These are phyloP conservation scores for Drosophila mimica DNA, from an alignment of 2,888 invertebrate genomes.

Conservation along the genomic window DNA sequence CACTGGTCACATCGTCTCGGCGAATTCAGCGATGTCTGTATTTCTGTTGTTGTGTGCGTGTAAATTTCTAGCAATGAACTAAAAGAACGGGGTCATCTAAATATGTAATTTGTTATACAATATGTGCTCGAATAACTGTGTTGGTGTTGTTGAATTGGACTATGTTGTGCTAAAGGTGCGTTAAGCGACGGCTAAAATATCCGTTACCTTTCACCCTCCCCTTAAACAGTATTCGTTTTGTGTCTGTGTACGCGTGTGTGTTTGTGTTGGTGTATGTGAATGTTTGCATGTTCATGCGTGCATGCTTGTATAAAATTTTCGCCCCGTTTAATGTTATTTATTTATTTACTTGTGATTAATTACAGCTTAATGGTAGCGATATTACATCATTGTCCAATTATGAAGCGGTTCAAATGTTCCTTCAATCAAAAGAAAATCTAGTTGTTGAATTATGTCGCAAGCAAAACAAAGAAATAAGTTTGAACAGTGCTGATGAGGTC, in stretches of 20 bases:
- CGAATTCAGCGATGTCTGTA: conserved; percentile 38
- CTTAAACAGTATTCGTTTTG: neutral
- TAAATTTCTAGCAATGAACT: conserved; percentile 32
- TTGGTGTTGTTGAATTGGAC: conserved; percentile 52
- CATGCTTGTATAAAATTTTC: neutral
- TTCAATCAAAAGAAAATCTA: conserved; percentile 87
- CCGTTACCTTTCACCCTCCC: neutral
- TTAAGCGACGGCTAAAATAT: conserved; percentile 1
- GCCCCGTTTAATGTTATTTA: conserved; percentile 8
- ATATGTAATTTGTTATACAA: conserved; percentile 53
- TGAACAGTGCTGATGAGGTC: conserved; percentile 9
- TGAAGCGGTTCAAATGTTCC: conserved; percentile 87
- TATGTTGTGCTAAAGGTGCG: conserved; percentile 78
- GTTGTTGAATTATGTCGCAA: conserved; percentile 87
- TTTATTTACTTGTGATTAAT: conserved; percentile 32
- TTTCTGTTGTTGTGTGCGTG: conserved; percentile 47
- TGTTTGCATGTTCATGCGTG: neutral
- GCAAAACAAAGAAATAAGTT: conserved; percentile 68
- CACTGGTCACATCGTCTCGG: conserved; percentile 37
- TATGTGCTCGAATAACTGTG: conserved; percentile 58
- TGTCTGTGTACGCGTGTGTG: neutral
- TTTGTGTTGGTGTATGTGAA: neutral
- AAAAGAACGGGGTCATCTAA: conserved; percentile 23
- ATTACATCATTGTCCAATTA: conserved; percentile 87
- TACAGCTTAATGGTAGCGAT: conserved; percentile 88